A percentile compares a stretch with the other conserved stretches of the same genome.
Conservation (phyloP, 1,140 invertebrate genomes). For the Aphaenogaster ashmeadi region DNA sequence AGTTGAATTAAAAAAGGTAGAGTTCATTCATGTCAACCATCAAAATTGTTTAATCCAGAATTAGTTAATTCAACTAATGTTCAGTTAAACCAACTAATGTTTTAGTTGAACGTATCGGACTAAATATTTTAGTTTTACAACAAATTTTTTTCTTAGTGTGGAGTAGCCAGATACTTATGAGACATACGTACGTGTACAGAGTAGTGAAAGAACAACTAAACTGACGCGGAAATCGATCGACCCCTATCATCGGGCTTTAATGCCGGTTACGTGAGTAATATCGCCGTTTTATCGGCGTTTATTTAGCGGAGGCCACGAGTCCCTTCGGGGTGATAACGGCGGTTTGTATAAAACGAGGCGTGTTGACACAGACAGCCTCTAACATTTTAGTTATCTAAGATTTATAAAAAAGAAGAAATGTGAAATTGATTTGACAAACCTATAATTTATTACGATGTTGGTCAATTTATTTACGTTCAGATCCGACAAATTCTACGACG, state of each 20-base stretch:
- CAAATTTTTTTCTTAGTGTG: too few species aligned
- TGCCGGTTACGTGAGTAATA: slow-evolving; percentile 31
- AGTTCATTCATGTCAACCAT: too few species aligned
- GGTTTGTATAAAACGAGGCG: not conserved
- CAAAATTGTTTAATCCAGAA: too few species aligned
- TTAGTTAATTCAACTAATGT: too few species aligned
- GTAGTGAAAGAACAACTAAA: not conserved
- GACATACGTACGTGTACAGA: not conserved
- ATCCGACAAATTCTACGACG: not conserved
- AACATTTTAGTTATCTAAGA: not conserved
- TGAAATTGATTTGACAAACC: not conserved
- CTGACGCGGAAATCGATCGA: slow-evolving; percentile 26
- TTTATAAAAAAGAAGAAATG: not conserved
- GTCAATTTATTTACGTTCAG: not conserved
- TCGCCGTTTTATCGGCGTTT: slow-evolving; percentile 18
- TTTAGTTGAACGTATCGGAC: too few species aligned
- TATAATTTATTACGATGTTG: not conserved
- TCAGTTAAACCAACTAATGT: too few species aligned
- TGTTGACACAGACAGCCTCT: not conserved
- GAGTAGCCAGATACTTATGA: not conserved
- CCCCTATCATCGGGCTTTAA: not conserved
- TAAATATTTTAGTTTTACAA: too few species aligned
- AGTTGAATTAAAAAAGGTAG: too few species aligned
- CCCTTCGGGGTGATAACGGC: not conserved
- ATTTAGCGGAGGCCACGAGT: not conserved